phyloP scores from a whole-genome alignment of 2,113 vertebrate species.

The Parus major region DNA sequence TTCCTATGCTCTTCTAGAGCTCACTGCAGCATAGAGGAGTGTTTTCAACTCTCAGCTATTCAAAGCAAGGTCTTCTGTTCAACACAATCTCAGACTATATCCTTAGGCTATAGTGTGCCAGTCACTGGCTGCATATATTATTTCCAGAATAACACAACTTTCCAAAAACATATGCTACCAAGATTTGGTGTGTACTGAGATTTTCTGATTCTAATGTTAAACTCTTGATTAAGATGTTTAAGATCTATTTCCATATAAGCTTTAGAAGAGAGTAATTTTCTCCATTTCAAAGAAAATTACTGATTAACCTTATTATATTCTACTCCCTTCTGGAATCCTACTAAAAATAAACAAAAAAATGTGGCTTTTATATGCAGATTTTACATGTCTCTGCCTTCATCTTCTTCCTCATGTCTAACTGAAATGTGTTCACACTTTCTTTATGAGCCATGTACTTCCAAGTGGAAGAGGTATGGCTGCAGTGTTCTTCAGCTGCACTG shows the following conservation, averaged over 20 bases:
- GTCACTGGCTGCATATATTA: neutral
- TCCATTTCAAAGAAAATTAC: neutral
- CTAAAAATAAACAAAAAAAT: neutral
- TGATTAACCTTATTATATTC: neutral
- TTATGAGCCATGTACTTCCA: neutral
- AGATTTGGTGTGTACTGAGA: neutral
- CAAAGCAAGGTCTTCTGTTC: neutral
- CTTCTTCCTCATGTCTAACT: neutral
- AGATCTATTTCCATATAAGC: neutral
- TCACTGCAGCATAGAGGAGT: neutral
- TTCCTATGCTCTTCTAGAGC: rapidly evolving
- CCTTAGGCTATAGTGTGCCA: neutral
- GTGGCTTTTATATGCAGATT: neutral
- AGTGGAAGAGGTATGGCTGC: neutral
- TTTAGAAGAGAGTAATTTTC: neutral
- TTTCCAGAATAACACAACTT: neutral
- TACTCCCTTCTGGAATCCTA: neutral
- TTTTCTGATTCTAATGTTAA: neutral
- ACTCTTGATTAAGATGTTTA: neutral
- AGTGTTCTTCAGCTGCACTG: neutral
- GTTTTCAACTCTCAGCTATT: neutral
- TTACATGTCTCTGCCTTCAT: neutral
- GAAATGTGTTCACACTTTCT: neutral
- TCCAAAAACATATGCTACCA: neutral
- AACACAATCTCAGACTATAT: neutral